These are phyloP conservation scores for Cryptoprocta ferox DNA, from an alignment of 2,797 vertebrate species.

Conservation along the genomic window DNA sequence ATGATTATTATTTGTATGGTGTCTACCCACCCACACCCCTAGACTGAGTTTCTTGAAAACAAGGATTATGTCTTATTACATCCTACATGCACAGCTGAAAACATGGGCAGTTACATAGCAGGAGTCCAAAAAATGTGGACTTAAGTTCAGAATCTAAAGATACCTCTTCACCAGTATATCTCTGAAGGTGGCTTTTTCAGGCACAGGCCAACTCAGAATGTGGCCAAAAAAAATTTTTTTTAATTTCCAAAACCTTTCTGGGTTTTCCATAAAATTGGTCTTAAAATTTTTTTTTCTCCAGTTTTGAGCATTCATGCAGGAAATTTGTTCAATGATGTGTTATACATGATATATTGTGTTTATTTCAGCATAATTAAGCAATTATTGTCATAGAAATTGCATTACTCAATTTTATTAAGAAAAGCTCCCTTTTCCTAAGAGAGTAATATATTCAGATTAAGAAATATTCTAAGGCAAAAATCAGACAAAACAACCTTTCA, in stretches of 20 bases:
- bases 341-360: background rate
- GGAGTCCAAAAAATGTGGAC: background rate
- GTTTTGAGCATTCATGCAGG: slow-evolving; percentile 1
- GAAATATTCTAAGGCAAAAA: slow-evolving; percentile 36
- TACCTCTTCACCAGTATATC: background rate
- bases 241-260: background rate
- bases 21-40: background rate
- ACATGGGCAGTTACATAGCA: background rate
- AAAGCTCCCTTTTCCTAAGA: slow-evolving; percentile 50
- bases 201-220: background rate
- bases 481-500: slow-evolving; percentile 39
- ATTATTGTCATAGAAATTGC: slow-evolving; percentile 56
- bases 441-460: slow-evolving; percentile 53
- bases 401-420: slow-evolving; percentile 52
- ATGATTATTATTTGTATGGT: background rate
- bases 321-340: background rate
- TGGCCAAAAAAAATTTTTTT: background rate
- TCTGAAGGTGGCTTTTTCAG: background rate
- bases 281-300: background rate
- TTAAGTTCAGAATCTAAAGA: background rate
- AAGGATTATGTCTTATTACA: background rate
- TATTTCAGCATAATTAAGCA: slow-evolving; percentile 54
- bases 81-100: background rate
- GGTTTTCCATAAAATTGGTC: background rate
- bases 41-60: background rate